A percentile compares a stretch with the other conserved stretches of the same genome.
phyloP scores from a whole-genome alignment of 2,888 invertebrate genomes.

The Taenaris catops region DNA sequence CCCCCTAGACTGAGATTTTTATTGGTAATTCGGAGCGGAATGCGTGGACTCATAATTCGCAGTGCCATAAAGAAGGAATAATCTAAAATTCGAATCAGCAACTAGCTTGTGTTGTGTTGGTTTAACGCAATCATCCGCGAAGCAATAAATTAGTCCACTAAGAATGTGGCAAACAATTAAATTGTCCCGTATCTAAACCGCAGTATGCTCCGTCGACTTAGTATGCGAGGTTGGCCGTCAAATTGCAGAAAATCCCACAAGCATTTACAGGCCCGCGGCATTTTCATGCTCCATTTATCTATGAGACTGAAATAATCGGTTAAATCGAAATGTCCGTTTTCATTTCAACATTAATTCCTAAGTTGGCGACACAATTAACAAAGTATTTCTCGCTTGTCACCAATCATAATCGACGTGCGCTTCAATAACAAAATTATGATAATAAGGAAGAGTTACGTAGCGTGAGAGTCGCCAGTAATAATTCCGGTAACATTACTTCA shows the following conservation, averaged over 20 bases:
- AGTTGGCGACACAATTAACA: constrained; percentile 39
- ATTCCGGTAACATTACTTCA: constrained; percentile 57
- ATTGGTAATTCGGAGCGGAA: too few species aligned
- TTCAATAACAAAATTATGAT: constrained; percentile 32
- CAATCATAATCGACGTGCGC: constrained; percentile 15
- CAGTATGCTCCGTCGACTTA: constrained; percentile 49
- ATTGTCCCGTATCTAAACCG: constrained; percentile 44
- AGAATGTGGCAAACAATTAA: constrained; percentile 50
- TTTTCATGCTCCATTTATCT: constrained; percentile 71
- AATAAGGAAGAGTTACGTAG: constrained; percentile 55
- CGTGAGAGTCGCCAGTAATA: constrained; percentile 61
- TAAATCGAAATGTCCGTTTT: constrained; percentile 59
- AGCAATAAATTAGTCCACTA: constrained; percentile 37
- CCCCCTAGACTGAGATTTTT: too few species aligned
- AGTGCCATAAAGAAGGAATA: too few species aligned
- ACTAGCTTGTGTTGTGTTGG: constrained; percentile 4
- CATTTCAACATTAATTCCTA: constrained; percentile 42
- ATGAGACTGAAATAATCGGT: constrained; percentile 56
- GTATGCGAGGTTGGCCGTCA: constrained; percentile 36
- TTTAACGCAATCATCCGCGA: constrained; percentile 36
- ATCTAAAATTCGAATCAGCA: constrained; percentile 6
- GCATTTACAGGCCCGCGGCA: constrained; percentile 51
- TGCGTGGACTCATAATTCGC: too few species aligned
- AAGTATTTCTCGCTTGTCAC: constrained; percentile 36
- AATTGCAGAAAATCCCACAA: constrained; percentile 58